Evolutionary conservation across 2,113 vertebrate genomes (phyloP).

Genomic region (Pipra filicauda): DNA sequence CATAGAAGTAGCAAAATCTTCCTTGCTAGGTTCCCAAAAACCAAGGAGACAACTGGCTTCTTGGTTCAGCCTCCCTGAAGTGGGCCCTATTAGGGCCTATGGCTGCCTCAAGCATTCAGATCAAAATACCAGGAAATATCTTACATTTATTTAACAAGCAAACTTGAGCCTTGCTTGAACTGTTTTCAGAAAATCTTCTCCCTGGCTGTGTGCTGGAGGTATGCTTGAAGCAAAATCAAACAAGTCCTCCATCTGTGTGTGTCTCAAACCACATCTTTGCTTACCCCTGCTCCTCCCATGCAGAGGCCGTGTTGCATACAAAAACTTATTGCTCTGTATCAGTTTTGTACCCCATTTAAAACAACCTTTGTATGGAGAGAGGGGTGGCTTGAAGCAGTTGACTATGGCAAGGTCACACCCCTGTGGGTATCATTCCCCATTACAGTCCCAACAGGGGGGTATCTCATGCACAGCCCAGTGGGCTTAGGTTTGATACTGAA

Average conservation of each 20-base stretch:
- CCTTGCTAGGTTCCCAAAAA: neutral
- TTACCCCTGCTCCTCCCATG: neutral
- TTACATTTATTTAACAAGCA: neutral
- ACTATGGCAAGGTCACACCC: neutral
- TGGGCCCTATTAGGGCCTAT: neutral
- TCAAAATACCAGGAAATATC: neutral
- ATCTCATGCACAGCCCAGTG: fast-evolving
- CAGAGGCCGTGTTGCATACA: neutral
- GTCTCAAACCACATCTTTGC: neutral
- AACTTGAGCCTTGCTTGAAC: neutral
- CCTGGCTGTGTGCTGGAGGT: neutral
- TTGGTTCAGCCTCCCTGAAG: neutral
- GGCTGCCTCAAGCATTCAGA: neutral
- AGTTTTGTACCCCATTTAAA: neutral
- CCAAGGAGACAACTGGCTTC: neutral
- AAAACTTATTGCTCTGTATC: neutral
- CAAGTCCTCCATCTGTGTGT: neutral
- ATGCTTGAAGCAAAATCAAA: neutral
- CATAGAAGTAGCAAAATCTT: neutral
- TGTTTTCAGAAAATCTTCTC: neutral
- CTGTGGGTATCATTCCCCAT: too few species aligned
- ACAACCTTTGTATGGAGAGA: neutral
- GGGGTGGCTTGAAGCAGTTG: neutral
- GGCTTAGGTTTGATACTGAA: neutral
- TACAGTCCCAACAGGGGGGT: too few species aligned